phyloP scores from a whole-genome alignment of 1,140 invertebrate species.

The Cataglyphis hispanica region DNA sequence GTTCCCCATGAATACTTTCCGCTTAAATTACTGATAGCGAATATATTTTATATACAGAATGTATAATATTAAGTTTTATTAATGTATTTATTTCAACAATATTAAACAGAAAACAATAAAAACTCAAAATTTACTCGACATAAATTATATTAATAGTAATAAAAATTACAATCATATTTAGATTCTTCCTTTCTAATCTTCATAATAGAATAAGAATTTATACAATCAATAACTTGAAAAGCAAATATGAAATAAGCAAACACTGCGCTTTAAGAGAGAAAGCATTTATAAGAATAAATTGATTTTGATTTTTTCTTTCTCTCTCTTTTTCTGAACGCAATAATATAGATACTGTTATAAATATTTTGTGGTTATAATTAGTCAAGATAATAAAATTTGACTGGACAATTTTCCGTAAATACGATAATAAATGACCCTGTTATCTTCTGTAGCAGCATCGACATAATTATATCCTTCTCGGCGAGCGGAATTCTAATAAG shows the following conservation, averaged over 20 bases:
- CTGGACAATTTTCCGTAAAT: conserved; percentile 43
- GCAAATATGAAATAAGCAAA: neutral
- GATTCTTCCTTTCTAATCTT: neutral
- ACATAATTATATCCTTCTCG: conserved; percentile 12
- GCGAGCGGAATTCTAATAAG: neutral
- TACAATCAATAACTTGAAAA: neutral
- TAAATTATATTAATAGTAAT: neutral
- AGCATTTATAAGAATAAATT: conserved; percentile 22
- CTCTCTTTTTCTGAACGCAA: neutral
- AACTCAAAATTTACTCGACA: neutral
- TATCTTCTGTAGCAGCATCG: conserved; percentile 23
- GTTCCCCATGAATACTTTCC: conserved; percentile 25
- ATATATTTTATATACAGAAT: neutral
- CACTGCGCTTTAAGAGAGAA: neutral
- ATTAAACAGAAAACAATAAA: neutral
- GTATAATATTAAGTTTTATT: conserved; percentile 11
- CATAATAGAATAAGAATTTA: neutral
- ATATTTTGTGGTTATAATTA: conserved; percentile 41
- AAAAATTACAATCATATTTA: neutral
- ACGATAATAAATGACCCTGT: conserved; percentile 42
- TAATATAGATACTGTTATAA: conserved; percentile 34
- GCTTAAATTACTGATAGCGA: conserved; percentile 36
- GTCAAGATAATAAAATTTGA: conserved; percentile 46
- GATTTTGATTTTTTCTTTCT: neutral
- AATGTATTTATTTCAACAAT: conserved; percentile 1